Evolutionary conservation across 2,888 invertebrate genomes (phyloP).

Genomic region (Hypena proboscidalis): DNA sequence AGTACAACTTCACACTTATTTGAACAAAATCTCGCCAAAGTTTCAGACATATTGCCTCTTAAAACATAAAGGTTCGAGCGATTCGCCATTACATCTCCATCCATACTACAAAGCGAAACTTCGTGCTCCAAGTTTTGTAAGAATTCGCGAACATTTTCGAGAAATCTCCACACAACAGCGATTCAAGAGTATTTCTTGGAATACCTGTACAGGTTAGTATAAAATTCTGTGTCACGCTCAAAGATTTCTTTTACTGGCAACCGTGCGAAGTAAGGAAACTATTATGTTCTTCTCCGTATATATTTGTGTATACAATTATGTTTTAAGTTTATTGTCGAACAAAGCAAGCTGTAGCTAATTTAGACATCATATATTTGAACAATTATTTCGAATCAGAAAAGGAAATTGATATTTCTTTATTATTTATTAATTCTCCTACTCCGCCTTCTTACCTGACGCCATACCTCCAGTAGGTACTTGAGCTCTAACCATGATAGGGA

Average conservation of each 20-base stretch:
- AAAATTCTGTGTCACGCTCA: constrained; percentile 23
- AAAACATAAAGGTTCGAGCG: constrained; percentile 12
- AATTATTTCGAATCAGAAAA: too few species aligned
- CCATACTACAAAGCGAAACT: constrained; percentile 22
- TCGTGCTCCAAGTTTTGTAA: constrained; percentile 20
- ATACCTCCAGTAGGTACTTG: too few species aligned
- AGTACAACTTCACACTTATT: constrained; percentile 1
- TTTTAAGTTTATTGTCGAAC: too few species aligned
- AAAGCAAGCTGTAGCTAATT: too few species aligned
- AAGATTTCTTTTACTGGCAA: constrained; percentile 13
- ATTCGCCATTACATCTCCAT: constrained; percentile 8
- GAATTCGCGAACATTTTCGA: constrained; percentile 28
- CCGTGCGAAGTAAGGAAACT: not conserved
- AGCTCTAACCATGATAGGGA: too few species aligned
- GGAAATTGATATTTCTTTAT: too few species aligned
- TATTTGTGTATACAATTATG: too few species aligned
- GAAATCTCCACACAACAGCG: constrained; percentile 23
- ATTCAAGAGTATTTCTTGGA: constrained; percentile 20
- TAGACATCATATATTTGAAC: too few species aligned
- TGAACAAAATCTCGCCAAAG: constrained; percentile 1
- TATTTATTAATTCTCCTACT: too few species aligned
- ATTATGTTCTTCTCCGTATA: not conserved
- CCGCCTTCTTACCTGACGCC: too few species aligned
- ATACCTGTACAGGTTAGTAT: constrained; percentile 13
- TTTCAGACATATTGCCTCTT: not conserved